phyloP scores from a whole-genome alignment of 2,113 vertebrate species.

The Verasper variegatus region DNA sequence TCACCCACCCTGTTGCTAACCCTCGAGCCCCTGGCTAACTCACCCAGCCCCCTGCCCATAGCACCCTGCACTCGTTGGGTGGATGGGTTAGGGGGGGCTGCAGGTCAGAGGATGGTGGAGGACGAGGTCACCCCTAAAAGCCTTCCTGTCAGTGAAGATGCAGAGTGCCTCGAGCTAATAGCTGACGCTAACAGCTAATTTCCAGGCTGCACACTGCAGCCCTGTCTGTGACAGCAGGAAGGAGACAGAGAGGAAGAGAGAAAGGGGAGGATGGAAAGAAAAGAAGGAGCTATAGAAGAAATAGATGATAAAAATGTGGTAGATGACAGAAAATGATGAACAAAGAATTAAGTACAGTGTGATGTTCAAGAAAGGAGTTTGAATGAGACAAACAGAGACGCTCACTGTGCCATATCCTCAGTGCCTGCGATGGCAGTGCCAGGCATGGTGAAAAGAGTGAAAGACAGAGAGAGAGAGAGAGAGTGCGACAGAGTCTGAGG shows the following conservation, averaged over 20 bases:
- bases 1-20: slow-evolving; percentile 62
- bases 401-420: slow-evolving; percentile 81
- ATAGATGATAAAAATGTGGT: not conserved
- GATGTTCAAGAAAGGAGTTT: slow-evolving; percentile 1
- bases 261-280: not conserved
- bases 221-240: slow-evolving; percentile 63
- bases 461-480: not conserved
- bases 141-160: slow-evolving; percentile 25
- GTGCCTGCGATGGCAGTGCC: slow-evolving; percentile 53
- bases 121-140: slow-evolving; percentile 44
- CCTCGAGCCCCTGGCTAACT: slow-evolving; percentile 73
- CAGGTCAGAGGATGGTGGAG: slow-evolving; percentile 28
- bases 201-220: slow-evolving; percentile 59
- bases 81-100: not conserved
- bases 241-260: slow-evolving; percentile 9
- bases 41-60: slow-evolving; percentile 64
- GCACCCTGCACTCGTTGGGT: slow-evolving; percentile 37
- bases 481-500: slow-evolving; percentile 42
- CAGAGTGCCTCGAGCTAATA: slow-evolving; percentile 47
- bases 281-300: slow-evolving; percentile 7
- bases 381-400: slow-evolving; percentile 68
- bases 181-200: slow-evolving; percentile 59
- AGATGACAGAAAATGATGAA: slow-evolving; percentile 20
- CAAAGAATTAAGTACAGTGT: slow-evolving; percentile 11
- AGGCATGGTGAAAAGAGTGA: slow-evolving; percentile 32